Evolutionary conservation across 2,113 vertebrate species (phyloP), one percentile per base, ranked within the genome.

Genomic region (Athene cunicularia): DNA sequence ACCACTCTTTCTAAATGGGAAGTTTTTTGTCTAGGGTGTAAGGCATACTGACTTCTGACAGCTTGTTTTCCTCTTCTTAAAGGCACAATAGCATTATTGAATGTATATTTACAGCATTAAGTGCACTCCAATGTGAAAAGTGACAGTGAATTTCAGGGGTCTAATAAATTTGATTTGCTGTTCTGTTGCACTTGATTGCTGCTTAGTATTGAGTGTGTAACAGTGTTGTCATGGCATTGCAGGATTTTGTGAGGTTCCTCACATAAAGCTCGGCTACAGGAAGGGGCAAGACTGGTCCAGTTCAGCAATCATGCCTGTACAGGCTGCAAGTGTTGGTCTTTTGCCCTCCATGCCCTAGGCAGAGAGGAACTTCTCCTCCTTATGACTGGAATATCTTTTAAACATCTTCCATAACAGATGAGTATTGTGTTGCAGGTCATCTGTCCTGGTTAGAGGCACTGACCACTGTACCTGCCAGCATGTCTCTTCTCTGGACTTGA

Each of bases 201-300:
- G 8, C 14, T 33, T 77, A 53, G 20, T 60, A 26, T 14, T 85
- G 71, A 43, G 12, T 53, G 37, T 77, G 21, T 79, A 75, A 45
- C 15, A 33, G 4, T 9, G 20, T 80, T 12, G 1, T 24, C 12
- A 23, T 43, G 20, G 5, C 62, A 32, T 0, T 19, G 41, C 21
- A 58, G 58, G 14, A 16, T 64, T 80, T 90, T 60, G 8, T 16
- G 2, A 1, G 18, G 3, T 30, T 75, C 32, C 21, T 88, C 8
- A 1, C 3, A 1, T 27, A 17, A 35, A 22, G 20, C 35, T 56
- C 14, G 10, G 56, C 6, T 24, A 28, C 19, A 7, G 43, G 47
- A 35, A 73, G 22, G 14, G 12, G 7, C 8, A 9, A 30, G 41
- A 13, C 27, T 64, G 55, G 26, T 82, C 9, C 6, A 52, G 2